phyloP scores from a whole-genome alignment of 2,888 invertebrate genomes.

The Chymomyza procnemis region DNA sequence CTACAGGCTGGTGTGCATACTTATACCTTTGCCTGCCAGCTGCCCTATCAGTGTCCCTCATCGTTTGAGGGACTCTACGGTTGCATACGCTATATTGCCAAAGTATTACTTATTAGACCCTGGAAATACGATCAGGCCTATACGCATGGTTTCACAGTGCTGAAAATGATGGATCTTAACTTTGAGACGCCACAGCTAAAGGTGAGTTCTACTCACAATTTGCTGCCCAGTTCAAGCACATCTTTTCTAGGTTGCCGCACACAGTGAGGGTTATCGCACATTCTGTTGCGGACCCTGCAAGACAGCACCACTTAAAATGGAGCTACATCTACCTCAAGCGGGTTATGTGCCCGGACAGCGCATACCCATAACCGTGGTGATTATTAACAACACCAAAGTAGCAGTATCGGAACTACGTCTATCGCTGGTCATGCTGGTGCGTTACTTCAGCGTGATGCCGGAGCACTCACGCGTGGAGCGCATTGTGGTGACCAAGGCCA shows the following conservation, averaged over 20 bases:
- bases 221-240: neutral
- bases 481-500: conserved; percentile 58
- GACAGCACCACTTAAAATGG: conserved; percentile 71
- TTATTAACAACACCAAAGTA: conserved; percentile 81
- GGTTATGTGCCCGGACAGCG: conserved; percentile 76
- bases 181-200: conserved; percentile 78
- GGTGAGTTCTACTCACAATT: too few species aligned
- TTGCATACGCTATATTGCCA: conserved; percentile 86
- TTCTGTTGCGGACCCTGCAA: conserved; percentile 75
- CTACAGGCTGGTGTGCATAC: conserved; percentile 78
- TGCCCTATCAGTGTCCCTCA: conserved; percentile 83
- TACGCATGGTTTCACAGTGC: conserved; percentile 87
- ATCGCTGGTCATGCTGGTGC: conserved; percentile 67
- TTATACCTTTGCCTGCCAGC: conserved; percentile 79
- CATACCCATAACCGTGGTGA: conserved; percentile 77
- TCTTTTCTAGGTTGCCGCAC: conserved; percentile 60
- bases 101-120: conserved; percentile 87
- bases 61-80: conserved; percentile 88
- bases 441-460: conserved; percentile 60
- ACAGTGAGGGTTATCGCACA: conserved; percentile 66
- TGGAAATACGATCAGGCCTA: conserved; percentile 90
- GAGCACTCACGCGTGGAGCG: conserved; percentile 62
- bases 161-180: conserved; percentile 89
- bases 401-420: conserved; percentile 64
- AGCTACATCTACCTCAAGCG: conserved; percentile 69